Conservation (phyloP, 2,888 invertebrate species). For the Clanis bilineata region DNA sequence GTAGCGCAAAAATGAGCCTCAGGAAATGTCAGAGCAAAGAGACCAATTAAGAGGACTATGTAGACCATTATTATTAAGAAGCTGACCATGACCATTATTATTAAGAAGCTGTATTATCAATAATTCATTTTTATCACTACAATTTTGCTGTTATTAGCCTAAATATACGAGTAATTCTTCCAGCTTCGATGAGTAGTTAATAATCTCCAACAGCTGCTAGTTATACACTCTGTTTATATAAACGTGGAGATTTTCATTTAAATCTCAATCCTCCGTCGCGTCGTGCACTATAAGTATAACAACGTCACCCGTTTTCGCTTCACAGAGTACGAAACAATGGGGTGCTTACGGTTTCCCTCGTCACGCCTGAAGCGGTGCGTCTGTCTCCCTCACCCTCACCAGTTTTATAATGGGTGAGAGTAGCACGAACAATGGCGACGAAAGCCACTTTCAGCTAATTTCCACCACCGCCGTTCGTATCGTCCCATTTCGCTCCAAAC, state of each 20-base stretch:
- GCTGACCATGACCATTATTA: too few relatives aligned
- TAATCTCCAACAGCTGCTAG: not conserved
- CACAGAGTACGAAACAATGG: conserved; percentile 76
- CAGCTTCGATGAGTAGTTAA: not conserved
- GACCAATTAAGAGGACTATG: too few relatives aligned
- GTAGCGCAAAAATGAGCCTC: too few relatives aligned
- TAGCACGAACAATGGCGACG: conserved; percentile 41
- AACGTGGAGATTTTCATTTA: conserved; percentile 53
- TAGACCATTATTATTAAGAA: too few relatives aligned
- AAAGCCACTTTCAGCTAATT: conserved; percentile 79
- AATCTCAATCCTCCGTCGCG: conserved; percentile 50
- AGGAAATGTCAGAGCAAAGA: too few relatives aligned
- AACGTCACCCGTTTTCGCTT: conserved; percentile 58
- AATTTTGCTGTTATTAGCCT: too few relatives aligned
- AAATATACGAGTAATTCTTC: too few relatives aligned
- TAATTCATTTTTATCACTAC: too few relatives aligned
- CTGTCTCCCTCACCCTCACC: conserved; percentile 46
- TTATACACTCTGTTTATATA: conserved; percentile 16
- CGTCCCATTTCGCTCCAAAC: conserved; percentile 54
- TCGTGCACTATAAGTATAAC: conserved; percentile 13
- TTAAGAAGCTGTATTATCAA: too few relatives aligned
- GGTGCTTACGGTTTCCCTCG: conserved; percentile 75
- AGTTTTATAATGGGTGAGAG: conserved; percentile 38
- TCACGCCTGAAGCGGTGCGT: conserved; percentile 67
- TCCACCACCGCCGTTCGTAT: conserved; percentile 63